Evolutionary conservation across 2,113 vertebrate genomes (phyloP).

Genomic region (Elanus axillaris): DNA sequence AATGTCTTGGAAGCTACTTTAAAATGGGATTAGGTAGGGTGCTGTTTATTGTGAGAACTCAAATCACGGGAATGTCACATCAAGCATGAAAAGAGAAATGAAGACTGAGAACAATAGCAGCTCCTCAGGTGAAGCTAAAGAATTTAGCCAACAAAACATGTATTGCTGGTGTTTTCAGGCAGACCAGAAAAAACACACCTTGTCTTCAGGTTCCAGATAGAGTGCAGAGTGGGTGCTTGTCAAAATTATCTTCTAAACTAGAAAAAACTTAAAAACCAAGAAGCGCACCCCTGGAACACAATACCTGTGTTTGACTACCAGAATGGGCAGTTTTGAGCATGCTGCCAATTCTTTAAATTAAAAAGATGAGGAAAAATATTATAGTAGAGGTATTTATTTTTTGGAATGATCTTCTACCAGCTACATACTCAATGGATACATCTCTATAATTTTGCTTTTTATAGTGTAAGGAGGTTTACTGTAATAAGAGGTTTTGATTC

Average conservation of each 20-base stretch:
- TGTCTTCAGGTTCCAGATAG: neutral
- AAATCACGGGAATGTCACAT: neutral
- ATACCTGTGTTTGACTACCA: neutral
- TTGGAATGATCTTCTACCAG: neutral
- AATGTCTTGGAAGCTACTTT: neutral
- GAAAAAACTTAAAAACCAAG: neutral
- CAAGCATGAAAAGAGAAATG: neutral
- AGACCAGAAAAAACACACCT: neutral
- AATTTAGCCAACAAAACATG: neutral
- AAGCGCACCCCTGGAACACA: rapidly evolving
- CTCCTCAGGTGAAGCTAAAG: neutral
- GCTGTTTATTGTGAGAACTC: neutral
- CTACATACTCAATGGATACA: neutral
- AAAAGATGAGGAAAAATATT: neutral
- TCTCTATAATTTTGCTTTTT: neutral
- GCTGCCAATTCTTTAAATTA: neutral
- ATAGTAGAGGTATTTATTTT: neutral
- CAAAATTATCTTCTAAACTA: neutral
- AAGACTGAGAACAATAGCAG: neutral
- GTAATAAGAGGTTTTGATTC: neutral
- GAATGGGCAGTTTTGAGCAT: neutral
- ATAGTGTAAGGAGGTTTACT: neutral
- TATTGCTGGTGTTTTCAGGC: neutral
- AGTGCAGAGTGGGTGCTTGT: neutral
- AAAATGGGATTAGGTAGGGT: neutral